A percentile compares a stretch with the other conserved stretches of the same genome.
These are phyloP conservation scores for Camponotus fellah DNA, from an alignment of 2,888 invertebrate genomes.

Conservation along the genomic window DNA sequence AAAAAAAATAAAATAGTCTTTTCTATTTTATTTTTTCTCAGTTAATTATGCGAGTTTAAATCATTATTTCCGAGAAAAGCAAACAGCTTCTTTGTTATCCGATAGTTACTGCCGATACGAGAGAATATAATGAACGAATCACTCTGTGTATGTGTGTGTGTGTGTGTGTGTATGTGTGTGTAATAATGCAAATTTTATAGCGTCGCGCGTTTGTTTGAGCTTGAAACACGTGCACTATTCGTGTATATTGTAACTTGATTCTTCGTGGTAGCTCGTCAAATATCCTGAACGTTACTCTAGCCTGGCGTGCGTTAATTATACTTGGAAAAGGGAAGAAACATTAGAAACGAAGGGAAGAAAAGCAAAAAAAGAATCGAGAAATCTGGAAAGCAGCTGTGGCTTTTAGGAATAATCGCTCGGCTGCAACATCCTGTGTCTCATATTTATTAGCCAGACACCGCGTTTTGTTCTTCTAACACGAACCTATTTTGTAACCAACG, in stretches of 20 bases:
- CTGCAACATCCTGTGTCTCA: background rate
- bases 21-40: background rate
- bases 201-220: background rate
- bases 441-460: background rate
- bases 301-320: background rate
- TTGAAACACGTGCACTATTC: slow-evolving; percentile 4
- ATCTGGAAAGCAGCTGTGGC: slow-evolving; percentile 66
- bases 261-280: background rate
- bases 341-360: background rate
- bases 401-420: background rate
- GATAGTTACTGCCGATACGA: background rate
- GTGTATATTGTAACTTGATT: background rate
- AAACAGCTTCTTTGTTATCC: background rate
- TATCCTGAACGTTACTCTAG: background rate
- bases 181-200: slow-evolving; percentile 18
- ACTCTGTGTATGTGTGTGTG: no score
- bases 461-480: background rate
- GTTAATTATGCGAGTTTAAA: slow-evolving; percentile 1
- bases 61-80: background rate
- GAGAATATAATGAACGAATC: no score
- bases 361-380: background rate
- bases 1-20: background rate
- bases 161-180: background rate
- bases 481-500: background rate
- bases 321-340: background rate